Evolutionary conservation across 2,797 vertebrate genomes (phyloP), one percentile per base, ranked within the genome.

Genomic region (Synaphobranchus kaupii): DNA sequence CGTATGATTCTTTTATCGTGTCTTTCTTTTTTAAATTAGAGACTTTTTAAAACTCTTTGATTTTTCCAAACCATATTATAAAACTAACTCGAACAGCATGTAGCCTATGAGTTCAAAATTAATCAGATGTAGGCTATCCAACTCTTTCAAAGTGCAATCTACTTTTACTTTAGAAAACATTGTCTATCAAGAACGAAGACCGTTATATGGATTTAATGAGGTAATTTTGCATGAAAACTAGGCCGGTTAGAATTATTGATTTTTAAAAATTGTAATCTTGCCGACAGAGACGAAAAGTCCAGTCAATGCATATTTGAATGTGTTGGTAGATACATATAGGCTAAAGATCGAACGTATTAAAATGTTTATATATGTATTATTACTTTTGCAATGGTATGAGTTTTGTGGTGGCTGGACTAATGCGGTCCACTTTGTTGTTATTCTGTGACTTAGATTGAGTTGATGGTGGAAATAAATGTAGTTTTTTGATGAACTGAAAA

Each of bases 401-500:
- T 71, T 71, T 71, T 25, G 7, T 1, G 13, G 31, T 76, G 44
- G 31, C 15, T 39, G n/a, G n/a, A n/a, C n/a, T n/a, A n/a, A n/a
- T 22, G 4, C 39, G 15, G 68, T 73, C 10, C 34, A 34, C 15
- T 73, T 13, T 73, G 63, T 13, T 89, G 39, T 86, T 83, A 92
- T 92, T 93, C 91, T 90, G 91, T 91, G 93, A 93, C 93, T 92
- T 94, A 94, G 89, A 94, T 94, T 94, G 93, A 90, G 92, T 91
- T 96, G 95, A 95, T 93, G 92, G 94, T 94, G 85, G 93, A 93
- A 93, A 91, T 92, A 92, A 93, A 96, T 94, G n/a, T 93, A 94
- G n/a, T 95, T 95, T 94, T 94, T 28, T 82, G 7, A 82, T 12
- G 47, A 28, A 52, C 12, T n/a, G 80, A 82, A n/a, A 28, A 47